Evolutionary conservation across 2,113 vertebrate genomes (phyloP), one percentile per base, ranked within the genome.

Genomic region (Rhodinocichla rosea): DNA sequence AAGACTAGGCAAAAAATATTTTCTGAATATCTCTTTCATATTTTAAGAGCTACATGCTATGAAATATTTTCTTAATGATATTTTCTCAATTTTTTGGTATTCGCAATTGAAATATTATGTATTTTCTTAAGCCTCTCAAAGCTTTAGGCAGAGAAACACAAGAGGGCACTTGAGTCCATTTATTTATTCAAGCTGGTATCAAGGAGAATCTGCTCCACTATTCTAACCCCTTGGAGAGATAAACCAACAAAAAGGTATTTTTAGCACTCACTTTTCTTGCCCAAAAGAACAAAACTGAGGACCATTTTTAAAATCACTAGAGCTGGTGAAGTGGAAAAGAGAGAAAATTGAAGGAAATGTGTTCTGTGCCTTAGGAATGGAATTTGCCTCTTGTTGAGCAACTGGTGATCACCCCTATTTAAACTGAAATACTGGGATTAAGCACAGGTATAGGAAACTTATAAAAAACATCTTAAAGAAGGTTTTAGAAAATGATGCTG

Each of bases 141-240:
- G 8, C 47, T 80, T 97, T 33, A 45, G 15, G 22, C 45, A 79
- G 35, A 85, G 47, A 87, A 90, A 92, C 89, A 92, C 90, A 88
- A 97, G 96, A 71, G 89, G 94, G 95, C 93, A 94, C 79, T 95
- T 84, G 23, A 94, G 71, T 79, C 73, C 84, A 57, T 70, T 83
- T 52, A 47, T 93, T 94, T 84, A 32, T 49, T 84, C 40, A 87
- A 83, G 30, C 47, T 70, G 13, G 2, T 59, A 21, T 50, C 13
- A 42, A 83, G 55, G 26, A 77, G 39, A 83, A 79, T 45, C 11
- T 2, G n/a, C 30, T 77, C 37, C 27, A 44, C 17, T 56, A 10
- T 22, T 71, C 10, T 59, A 11, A 70, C 1, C 3, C 2, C 15
- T 77, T 47, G 59, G 76, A 74, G 45, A 60, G 11, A 49, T 59